Base-by-base conservation (phyloP, 2,113 vertebrate genomes). In the Choloepus hoffmanni region DNA sequence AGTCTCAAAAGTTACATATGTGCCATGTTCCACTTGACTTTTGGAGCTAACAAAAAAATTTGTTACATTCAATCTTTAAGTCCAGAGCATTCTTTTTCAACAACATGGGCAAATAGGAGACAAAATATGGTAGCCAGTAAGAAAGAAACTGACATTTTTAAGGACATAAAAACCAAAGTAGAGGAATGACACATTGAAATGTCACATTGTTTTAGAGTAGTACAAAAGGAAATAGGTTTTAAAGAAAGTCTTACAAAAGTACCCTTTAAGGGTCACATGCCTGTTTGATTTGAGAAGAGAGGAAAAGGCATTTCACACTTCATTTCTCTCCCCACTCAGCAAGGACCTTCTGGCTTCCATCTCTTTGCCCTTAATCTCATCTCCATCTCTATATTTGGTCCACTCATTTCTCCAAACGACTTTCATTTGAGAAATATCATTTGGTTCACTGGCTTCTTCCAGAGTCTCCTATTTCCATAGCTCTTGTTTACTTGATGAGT, bases 221-320 rank as follows among this genome's bases (percentile, higher is more conserved):
- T 89, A 6, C 55, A 86, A 74, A 15, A 28, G 67, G 45, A 74
- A 5, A 11, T 13, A 73, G 19, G 62, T 79, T 91, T 79, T 63
- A 96, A 96, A 91, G 36, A 1, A 33, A 53, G 82, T 5, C 70
- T 76, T 72, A 68, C 36, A 36, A 18, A 55, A 87, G 40, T 62
- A 26, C 45, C 33, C 85, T 94, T 74, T 90, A 95, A 95, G 23
- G 82, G n/a, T 30, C 76, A 36, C 0, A 4, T 40, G 36, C 19
- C 50, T 81, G 86, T 90, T 78, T 40, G 91, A 83, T 84, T 91
- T 94, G 88, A 96, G 62, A 93, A 60, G 67, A 97, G 63, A 87
- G 88, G 45, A 90, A 92, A 7, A 15, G 30, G 9, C 28, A 68
- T 92, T 97, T 97, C 78, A 94, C 67, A 77, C 73, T 92, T 87